phyloP scores from a whole-genome alignment of 2,888 invertebrate species.

The Andrena camellia region DNA sequence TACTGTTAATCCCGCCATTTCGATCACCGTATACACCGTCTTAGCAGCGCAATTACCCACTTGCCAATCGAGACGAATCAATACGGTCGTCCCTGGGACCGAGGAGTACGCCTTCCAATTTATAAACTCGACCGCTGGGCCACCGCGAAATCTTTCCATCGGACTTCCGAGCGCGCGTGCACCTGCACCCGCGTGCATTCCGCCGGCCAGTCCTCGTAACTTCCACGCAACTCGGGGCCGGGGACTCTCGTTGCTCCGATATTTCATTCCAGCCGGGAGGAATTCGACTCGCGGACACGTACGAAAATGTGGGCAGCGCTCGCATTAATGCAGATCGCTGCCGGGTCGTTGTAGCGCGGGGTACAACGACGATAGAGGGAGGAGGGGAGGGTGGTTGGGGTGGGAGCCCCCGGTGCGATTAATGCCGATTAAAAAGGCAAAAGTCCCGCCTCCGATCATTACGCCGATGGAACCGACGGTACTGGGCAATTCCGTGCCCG shows the following conservation, averaged over 20 bases:
- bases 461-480: constrained; percentile 65
- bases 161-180: constrained; percentile 24
- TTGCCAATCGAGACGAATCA: not conserved
- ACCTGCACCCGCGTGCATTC: constrained; percentile 40
- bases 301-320: constrained; percentile 52
- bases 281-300: constrained; percentile 38
- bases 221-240: constrained; percentile 28
- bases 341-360: constrained; percentile 56
- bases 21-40: not conserved
- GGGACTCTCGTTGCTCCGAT: constrained; percentile 28
- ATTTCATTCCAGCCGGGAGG: constrained; percentile 51
- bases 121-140: not conserved
- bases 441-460: constrained; percentile 77
- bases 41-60: not conserved
- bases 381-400: constrained; percentile 21
- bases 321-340: constrained; percentile 67
- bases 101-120: not conserved
- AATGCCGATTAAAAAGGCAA: constrained; percentile 80
- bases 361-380: constrained; percentile 43
- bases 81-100: not conserved
- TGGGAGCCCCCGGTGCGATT: constrained; percentile 72
- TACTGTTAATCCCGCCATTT: not conserved
- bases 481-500: constrained; percentile 76
- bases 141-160: constrained; percentile 5
- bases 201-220: constrained; percentile 46